Evolutionary conservation across 2,888 invertebrate species (phyloP).

Genomic region (Caenorhabditis sp.): DNA sequence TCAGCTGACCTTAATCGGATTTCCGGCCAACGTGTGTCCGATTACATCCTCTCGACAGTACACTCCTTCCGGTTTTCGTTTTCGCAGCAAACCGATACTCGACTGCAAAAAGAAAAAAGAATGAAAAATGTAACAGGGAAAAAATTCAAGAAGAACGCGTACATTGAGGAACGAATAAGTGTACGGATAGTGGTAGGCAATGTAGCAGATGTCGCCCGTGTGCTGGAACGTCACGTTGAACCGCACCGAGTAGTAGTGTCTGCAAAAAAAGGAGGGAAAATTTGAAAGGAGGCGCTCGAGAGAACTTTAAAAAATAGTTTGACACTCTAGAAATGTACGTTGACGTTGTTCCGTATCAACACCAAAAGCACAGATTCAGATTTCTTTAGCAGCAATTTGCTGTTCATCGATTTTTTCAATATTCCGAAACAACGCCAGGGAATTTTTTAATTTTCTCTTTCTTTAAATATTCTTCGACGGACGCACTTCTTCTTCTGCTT

Average conservation of each 20-base stretch:
- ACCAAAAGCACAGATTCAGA: too few species aligned
- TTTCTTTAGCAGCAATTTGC: too few species aligned
- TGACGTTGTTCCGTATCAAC: too few species aligned
- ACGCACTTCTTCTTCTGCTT: conserved; percentile 48
- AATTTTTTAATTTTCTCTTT: neutral
- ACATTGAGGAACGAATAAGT: conserved; percentile 88
- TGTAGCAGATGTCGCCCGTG: conserved; percentile 87
- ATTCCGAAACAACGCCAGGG: neutral
- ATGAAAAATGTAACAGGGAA: neutral
- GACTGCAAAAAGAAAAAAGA: conserved; percentile 53
- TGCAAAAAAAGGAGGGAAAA: too few species aligned
- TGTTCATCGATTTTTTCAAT: too few species aligned
- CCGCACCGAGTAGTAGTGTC: conserved; percentile 85
- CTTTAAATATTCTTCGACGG: too few species aligned
- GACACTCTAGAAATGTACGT: too few species aligned
- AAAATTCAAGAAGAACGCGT: neutral
- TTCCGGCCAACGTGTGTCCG: conserved; percentile 63
- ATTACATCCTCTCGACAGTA: conserved; percentile 63
- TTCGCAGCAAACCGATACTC: conserved; percentile 30
- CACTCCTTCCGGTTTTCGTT: conserved; percentile 39
- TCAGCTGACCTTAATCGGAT: conserved; percentile 57
- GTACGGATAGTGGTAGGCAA: conserved; percentile 91
- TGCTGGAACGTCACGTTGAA: conserved; percentile 88
- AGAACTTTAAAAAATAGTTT: too few species aligned
- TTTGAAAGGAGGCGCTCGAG: too few species aligned